Evolutionary conservation across 2,797 vertebrate genomes (phyloP).

Genomic region (Bradypus variegatus): DNA sequence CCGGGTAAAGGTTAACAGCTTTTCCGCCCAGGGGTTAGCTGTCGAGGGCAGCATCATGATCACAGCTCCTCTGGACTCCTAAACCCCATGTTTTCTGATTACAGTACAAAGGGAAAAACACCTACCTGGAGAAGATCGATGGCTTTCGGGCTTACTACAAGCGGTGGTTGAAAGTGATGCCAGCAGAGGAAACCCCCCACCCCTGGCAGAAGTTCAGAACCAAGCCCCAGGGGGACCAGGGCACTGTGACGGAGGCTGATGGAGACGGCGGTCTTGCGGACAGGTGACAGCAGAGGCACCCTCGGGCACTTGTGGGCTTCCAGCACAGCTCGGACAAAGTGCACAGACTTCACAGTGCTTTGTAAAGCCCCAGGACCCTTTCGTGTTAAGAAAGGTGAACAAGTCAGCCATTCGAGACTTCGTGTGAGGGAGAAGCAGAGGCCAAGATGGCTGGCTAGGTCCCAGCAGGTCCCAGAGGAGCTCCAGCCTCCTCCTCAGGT

Average conservation of each 20-base stretch:
- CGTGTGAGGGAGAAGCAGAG: not conserved
- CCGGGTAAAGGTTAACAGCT: not conserved
- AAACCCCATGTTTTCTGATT: constrained; percentile 16
- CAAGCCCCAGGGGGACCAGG: not conserved
- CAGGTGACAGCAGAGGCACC: not conserved
- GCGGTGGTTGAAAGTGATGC: constrained; percentile 86
- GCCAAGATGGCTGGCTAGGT: not conserved
- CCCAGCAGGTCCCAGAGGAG: not conserved
- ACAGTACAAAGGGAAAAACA: constrained; percentile 88
- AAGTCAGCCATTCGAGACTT: not conserved
- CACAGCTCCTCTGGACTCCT: too few relatives aligned
- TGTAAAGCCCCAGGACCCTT: not conserved
- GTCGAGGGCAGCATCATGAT: not conserved
- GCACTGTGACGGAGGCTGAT: not conserved
- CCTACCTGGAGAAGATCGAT: constrained; percentile 89
- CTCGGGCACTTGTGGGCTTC: too few relatives aligned
- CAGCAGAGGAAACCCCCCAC: constrained; percentile 80
- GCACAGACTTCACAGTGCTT: not conserved
- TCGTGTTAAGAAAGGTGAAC: not conserved
- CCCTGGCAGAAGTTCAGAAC: constrained; percentile 79
- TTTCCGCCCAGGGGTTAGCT: not conserved
- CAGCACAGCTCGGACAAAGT: not conserved
- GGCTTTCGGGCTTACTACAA: constrained; percentile 95
- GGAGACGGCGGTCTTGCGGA: not conserved
- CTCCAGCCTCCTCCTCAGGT: too few relatives aligned